A percentile compares a stretch with the other conserved stretches of the same genome.
Evolutionary conservation across 2,113 vertebrate genomes (phyloP).

Genomic region (Sminthopsis crassicaudata): DNA sequence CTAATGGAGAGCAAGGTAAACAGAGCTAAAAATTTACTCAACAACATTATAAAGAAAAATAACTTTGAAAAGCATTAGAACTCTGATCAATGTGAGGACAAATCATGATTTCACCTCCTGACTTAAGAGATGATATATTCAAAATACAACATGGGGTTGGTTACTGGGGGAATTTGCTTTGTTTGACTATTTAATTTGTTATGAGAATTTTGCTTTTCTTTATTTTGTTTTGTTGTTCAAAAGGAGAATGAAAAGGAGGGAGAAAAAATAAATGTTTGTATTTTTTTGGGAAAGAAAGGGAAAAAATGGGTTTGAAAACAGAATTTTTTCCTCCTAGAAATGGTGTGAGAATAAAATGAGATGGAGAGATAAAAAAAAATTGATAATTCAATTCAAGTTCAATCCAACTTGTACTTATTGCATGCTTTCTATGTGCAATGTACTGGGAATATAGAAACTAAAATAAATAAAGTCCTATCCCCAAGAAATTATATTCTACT

Average conservation of each 20-base stretch:
- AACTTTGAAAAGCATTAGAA: too few relatives aligned
- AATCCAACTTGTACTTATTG: neutral
- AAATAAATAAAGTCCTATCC: neutral
- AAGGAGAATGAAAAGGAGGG: neutral
- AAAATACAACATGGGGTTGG: neutral
- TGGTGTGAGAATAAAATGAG: neutral
- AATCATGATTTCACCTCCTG: neutral
- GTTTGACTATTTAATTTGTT: neutral
- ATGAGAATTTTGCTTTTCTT: neutral
- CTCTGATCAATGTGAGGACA: neutral
- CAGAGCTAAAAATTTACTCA: neutral
- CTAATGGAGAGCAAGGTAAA: neutral
- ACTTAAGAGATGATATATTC: neutral
- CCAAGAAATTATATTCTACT: neutral
- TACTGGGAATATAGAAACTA: neutral
- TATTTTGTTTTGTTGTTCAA: neutral
- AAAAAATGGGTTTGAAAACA: neutral
- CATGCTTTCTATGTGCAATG: neutral
- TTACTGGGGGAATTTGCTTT: neutral
- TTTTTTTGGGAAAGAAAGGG: neutral
- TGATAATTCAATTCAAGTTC: neutral
- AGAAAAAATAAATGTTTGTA: neutral
- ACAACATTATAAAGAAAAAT: neutral
- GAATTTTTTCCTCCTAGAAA: neutral
- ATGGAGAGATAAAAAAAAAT: too few relatives aligned